Evolutionary conservation across 2,797 vertebrate species (phyloP).

Genomic region (Leuciscus waleckii): DNA sequence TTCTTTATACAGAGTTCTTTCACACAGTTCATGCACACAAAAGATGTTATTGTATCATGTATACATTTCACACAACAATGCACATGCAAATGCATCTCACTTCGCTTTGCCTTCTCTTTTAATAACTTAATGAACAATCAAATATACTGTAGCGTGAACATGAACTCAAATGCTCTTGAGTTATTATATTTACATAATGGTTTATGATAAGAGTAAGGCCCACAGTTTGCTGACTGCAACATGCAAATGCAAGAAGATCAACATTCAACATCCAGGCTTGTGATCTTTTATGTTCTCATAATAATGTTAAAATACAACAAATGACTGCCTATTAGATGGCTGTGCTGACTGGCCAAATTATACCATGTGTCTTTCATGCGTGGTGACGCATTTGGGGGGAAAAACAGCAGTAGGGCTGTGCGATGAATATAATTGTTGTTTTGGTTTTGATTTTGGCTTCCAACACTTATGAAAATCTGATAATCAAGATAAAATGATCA

Average conservation of each 20-base stretch:
- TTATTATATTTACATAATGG: background rate
- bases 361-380: too few relatives aligned
- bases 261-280: background rate
- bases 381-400: too few relatives aligned
- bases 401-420: too few relatives aligned
- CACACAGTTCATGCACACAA: slow-evolving; percentile 47
- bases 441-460: too few relatives aligned
- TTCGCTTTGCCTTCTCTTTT: slow-evolving; percentile 24
- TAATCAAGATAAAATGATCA: too few relatives aligned
- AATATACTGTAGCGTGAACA: background rate
- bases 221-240: slow-evolving; percentile 11
- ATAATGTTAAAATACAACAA: too few relatives aligned
- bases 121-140: slow-evolving; percentile 12
- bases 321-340: too few relatives aligned
- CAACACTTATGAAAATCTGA: too few relatives aligned
- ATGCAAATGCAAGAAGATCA: slow-evolving; percentile 35
- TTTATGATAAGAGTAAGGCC: background rate
- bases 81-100: slow-evolving; percentile 17
- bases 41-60: slow-evolving; percentile 35
- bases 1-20: slow-evolving; percentile 25
- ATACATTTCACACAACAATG: slow-evolving; percentile 39
- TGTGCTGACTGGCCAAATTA: too few relatives aligned
- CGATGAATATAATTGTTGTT: too few relatives aligned
- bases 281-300: too few relatives aligned
- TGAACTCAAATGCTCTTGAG: background rate